Evolutionary conservation across 2,113 vertebrate genomes (phyloP).

Genomic region (Thalassarche chlororhynchos): DNA sequence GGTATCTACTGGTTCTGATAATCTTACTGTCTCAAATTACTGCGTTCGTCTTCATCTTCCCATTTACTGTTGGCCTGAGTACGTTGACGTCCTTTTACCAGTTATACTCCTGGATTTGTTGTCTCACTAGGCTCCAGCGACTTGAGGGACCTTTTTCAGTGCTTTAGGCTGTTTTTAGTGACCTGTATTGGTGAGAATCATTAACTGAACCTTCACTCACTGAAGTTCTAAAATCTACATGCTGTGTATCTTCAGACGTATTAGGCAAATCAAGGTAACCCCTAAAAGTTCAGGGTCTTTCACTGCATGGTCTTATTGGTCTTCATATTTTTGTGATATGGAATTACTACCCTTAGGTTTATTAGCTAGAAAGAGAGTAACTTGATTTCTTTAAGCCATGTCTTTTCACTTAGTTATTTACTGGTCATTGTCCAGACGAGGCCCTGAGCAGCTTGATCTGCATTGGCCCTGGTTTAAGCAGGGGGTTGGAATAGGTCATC

Average conservation of each 20-base stretch:
- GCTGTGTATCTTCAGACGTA: neutral
- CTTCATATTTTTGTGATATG: neutral
- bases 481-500: neutral
- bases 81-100: neutral
- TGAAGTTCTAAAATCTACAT: neutral
- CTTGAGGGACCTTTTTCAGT: neutral
- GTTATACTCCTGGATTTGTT: neutral
- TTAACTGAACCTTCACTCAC: neutral
- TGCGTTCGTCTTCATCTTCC: neutral
- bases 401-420: neutral
- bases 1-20: neutral
- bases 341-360: neutral
- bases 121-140: neutral
- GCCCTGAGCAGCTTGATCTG: neutral
- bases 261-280: neutral
- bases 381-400: neutral
- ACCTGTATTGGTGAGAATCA: neutral
- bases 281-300: neutral
- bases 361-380: neutral
- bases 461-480: neutral
- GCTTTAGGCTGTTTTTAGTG: neutral
- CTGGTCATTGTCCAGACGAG: neutral
- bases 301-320: neutral
- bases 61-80: neutral
- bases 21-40: neutral